Evolutionary conservation across 2,888 invertebrate genomes (phyloP).

Genomic region (Microctonus hyperodae): DNA sequence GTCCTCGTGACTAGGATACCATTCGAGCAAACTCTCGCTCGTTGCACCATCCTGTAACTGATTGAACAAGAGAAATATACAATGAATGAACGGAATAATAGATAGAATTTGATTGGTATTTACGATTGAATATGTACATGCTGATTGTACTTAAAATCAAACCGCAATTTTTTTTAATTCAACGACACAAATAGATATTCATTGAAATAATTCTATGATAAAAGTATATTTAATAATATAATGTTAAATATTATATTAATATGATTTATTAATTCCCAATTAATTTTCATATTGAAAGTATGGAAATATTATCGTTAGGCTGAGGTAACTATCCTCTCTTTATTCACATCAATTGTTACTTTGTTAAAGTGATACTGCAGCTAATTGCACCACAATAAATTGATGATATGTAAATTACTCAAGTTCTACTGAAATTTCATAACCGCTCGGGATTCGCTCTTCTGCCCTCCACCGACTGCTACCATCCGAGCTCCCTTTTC

Average conservation of each 20-base stretch:
- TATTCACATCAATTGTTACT: conserved; percentile 12
- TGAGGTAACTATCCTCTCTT: not conserved
- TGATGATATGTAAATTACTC: conserved; percentile 45
- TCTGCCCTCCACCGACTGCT: not conserved
- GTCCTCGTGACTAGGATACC: conserved; percentile 84
- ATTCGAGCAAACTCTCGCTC: conserved; percentile 69
- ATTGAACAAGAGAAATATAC: conserved; percentile 24
- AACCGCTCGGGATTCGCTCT: conserved; percentile 35
- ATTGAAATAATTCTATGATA: too few species aligned
- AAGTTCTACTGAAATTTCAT: conserved; percentile 41
- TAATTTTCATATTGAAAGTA: conserved; percentile 9
- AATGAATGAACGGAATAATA: not conserved
- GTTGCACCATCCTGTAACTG: conserved; percentile 51
- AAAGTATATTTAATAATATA: too few species aligned
- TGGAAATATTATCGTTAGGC: conserved; percentile 5
- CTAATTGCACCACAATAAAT: conserved; percentile 41
- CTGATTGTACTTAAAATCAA: too few species aligned
- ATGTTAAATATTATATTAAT: too few species aligned
- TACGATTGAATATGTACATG: too few species aligned
- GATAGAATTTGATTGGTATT: not conserved
- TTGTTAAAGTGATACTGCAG: conserved; percentile 27
- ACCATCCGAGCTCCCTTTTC: not conserved
- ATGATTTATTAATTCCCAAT: not conserved
- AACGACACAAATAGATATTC: not conserved
- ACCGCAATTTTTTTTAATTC: too few species aligned